A percentile compares a stretch with the other conserved stretches of the same genome.
Evolutionary conservation across 2,888 invertebrate genomes (phyloP).

Genomic region (Rhorus exstirpatorius): DNA sequence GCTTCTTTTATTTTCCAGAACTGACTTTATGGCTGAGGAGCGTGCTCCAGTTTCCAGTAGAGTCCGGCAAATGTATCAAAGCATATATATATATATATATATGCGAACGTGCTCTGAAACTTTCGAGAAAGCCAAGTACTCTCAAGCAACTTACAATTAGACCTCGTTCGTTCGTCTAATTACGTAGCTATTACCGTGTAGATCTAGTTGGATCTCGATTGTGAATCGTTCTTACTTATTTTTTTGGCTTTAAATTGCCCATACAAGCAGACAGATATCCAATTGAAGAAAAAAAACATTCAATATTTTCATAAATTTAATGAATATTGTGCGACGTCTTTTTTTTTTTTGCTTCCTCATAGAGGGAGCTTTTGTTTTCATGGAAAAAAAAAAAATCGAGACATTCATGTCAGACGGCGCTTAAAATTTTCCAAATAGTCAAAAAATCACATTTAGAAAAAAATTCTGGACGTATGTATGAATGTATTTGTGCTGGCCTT

Average conservation of each 20-base stretch:
- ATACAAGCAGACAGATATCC: not conserved
- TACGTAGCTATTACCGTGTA: conserved; percentile 19
- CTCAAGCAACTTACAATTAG: conserved; percentile 61
- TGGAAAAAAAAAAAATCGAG: too few relatives aligned
- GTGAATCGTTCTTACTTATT: conserved; percentile 20
- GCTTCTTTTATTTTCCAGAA: conserved; percentile 2
- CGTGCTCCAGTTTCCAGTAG: conserved; percentile 28
- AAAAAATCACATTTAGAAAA: too few relatives aligned
- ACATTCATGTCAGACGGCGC: too few relatives aligned
- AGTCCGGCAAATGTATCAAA: conserved; percentile 35
- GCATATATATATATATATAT: not conserved
- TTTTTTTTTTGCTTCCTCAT: too few relatives aligned
- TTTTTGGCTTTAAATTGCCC: not conserved
- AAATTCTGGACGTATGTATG: too few relatives aligned
- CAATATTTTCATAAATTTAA: too few relatives aligned
- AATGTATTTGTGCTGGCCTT: too few relatives aligned
- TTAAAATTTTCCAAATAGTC: too few relatives aligned
- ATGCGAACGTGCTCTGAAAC: not conserved
- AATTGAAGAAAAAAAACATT: not conserved
- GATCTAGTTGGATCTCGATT: not conserved
- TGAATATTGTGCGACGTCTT: too few relatives aligned
- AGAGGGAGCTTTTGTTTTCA: too few relatives aligned
- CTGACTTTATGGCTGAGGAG: conserved; percentile 29
- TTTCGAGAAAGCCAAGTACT: conserved; percentile 39
- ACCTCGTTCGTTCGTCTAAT: conserved; percentile 54